Conservation (phyloP, 2,113 vertebrate species). For the Tapirus terrestris region DNA sequence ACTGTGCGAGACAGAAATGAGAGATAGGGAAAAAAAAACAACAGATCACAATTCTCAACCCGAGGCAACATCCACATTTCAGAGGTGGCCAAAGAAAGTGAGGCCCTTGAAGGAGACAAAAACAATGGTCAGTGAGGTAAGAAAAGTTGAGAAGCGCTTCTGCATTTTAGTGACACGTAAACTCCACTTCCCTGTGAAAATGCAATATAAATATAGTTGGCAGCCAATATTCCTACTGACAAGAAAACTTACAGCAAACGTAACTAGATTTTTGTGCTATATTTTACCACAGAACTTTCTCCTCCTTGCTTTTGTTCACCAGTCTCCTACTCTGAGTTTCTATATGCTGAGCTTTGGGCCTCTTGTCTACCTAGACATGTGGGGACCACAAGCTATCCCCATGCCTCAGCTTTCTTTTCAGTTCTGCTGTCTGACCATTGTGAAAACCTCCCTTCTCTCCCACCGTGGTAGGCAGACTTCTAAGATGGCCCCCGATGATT, state of each 20-base stretch:
- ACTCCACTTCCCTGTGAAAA: background rate
- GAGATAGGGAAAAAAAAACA: background rate
- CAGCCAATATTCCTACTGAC: background rate
- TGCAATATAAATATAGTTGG: background rate
- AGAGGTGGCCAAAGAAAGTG: background rate
- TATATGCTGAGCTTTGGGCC: background rate
- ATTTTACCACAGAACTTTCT: background rate
- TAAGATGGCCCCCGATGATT: background rate
- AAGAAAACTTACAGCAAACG: background rate
- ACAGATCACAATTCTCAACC: background rate
- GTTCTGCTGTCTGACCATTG: background rate
- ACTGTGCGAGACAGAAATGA: background rate
- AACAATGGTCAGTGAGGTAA: background rate
- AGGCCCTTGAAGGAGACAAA: slow-evolving; percentile 5
- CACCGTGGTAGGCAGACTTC: background rate
- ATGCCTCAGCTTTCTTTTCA: background rate
- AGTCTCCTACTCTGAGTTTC: background rate
- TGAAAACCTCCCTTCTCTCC: background rate
- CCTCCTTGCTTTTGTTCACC: background rate
- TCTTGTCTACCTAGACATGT: background rate
- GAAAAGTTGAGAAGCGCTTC: background rate
- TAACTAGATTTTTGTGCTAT: background rate
- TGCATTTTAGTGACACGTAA: slow-evolving; percentile 27
- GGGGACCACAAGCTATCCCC: background rate
- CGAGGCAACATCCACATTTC: background rate